Evolutionary conservation across 1,140 invertebrate genomes (phyloP), one percentile per base, ranked within the genome.

Genomic region (Aphidius ervi): DNA sequence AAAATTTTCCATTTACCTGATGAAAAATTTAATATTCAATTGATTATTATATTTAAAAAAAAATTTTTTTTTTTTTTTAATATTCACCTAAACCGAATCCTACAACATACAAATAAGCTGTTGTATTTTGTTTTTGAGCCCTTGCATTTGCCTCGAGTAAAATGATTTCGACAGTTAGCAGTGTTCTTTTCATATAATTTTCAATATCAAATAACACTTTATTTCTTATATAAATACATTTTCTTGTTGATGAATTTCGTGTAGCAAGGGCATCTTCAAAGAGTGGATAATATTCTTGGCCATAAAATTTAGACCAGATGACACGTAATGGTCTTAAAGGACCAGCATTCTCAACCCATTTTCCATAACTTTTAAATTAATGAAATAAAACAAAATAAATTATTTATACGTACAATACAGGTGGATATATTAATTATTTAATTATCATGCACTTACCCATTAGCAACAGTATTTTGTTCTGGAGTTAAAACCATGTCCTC

Each of bases 401-500:
- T 39, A 4, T n/a, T n/a, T n/a, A n/a, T n/a, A n/a, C n/a, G n/a
- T n/a, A n/a, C n/a, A n/a, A n/a, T n/a, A n/a, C n/a, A n/a, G n/a
- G n/a, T n/a, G n/a, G n/a, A n/a, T n/a, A n/a, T n/a, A n/a, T n/a
- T n/a, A n/a, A n/a, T n/a, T n/a, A n/a, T n/a, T n/a, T n/a, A n/a
- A n/a, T 23, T 6, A 2, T 10, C 45, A 52, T 47, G 20, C 6
- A 59, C 37, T 23, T 31, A 85, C 65, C 84, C 84, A 40, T 79
- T 74, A 9, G 74, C 69, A 5, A 64, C 54, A 9, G 73, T 81
- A 62, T 85, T 85, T 64, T 85, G 84, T 4, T 69, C 53, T 42
- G 74, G 69, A 0, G 77, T 77, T 6, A 84, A 67, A 1, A 85
- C 61, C 50, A 84, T 81, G 58, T 85, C 84, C 61, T 84, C 81